A percentile compares a stretch with the other conserved stretches of the same genome.
Conservation (phyloP, 2,888 invertebrate species). For the Monoplex corrugatus region DNA sequence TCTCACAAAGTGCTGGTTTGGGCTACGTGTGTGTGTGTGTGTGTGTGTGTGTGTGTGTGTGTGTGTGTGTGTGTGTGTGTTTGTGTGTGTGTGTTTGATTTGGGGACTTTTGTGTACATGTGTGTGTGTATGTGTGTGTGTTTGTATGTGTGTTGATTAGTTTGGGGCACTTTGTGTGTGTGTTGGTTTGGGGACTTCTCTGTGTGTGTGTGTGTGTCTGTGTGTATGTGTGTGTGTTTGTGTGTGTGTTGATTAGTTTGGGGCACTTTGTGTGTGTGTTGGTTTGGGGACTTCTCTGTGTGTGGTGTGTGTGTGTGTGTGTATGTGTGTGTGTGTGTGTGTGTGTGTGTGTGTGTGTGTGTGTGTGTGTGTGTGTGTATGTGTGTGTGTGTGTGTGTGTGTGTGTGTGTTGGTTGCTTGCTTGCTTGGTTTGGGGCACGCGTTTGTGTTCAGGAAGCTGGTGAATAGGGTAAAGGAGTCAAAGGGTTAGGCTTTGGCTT, state of each 20-base stretch:
- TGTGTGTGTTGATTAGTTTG: too few relatives aligned
- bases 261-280: too few relatives aligned
- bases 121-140: slow-evolving; percentile 2
- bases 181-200: too few relatives aligned
- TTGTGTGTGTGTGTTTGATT: neutral
- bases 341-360: slow-evolving; percentile 25
- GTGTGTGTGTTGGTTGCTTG: neutral
- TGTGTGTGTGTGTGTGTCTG: too few relatives aligned
- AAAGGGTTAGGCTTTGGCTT: too few relatives aligned
- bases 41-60: slow-evolving; percentile 15
- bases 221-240: too few relatives aligned
- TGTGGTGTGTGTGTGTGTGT: neutral
- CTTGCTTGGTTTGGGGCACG: neutral
- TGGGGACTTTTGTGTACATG: neutral
- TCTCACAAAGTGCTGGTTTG: too few relatives aligned
- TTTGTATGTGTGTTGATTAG: neutral
- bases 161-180: too few relatives aligned
- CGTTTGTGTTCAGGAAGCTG: neutral
- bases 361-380: slow-evolving; percentile 29
- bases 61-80: neutral
- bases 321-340: slow-evolving; percentile 32
- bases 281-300: too few relatives aligned
- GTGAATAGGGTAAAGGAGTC: too few relatives aligned
- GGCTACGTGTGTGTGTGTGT: slow-evolving; percentile 11
- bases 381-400: slow-evolving; percentile 28